Conservation (phyloP, 2,113 vertebrate genomes). For the Ondatra zibethicus region DNA sequence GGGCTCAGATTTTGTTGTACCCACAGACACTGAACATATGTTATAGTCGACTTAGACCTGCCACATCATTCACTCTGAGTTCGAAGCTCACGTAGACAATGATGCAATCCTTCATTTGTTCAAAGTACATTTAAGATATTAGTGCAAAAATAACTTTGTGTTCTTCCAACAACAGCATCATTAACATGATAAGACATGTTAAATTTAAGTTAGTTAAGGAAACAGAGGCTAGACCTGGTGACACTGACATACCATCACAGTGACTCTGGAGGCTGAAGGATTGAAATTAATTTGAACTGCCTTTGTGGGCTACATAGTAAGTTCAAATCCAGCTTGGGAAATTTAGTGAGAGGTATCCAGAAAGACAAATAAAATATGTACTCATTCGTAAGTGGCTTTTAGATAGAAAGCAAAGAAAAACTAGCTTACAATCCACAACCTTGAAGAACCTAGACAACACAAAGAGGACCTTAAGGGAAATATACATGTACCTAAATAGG, state of each 20-base stretch:
- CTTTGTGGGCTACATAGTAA: not conserved
- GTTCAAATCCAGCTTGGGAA: not conserved
- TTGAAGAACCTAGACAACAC: no score
- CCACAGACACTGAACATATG: not conserved
- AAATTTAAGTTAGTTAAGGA: not conserved
- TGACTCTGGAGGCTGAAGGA: not conserved
- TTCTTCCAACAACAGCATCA: not conserved
- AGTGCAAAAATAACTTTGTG: not conserved
- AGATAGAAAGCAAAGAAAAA: no score
- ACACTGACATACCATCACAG: not conserved
- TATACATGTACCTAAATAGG: no score
- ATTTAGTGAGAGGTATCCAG: not conserved
- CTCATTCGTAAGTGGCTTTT: no score
- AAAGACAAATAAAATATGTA: not conserved
- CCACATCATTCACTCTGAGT: not conserved
- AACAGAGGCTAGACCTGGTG: not conserved
- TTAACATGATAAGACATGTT: not conserved
- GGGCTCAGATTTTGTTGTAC: not conserved
- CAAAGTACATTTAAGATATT: not conserved
- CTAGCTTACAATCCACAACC: no score
- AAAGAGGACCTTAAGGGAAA: no score
- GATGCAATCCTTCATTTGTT: not conserved
- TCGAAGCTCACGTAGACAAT: not conserved
- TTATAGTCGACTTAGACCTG: not conserved
- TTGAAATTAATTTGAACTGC: not conserved